Evolutionary conservation across 2,797 vertebrate genomes (phyloP).

Genomic region (Echeneis naucrates): DNA sequence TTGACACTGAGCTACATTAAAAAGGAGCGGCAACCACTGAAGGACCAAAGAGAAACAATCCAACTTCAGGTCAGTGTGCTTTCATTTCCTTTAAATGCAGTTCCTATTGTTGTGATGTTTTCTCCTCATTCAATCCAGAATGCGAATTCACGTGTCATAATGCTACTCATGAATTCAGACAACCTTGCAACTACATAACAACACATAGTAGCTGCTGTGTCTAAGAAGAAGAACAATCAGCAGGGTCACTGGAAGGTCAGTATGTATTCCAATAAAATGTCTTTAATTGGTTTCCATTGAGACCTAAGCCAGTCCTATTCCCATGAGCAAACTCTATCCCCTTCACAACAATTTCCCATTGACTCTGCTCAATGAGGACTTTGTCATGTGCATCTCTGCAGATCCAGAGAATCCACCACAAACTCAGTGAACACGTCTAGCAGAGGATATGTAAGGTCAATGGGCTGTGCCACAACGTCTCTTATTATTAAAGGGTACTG

Average conservation of each 20-base stretch:
- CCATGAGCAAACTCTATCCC: slow-evolving; percentile 65
- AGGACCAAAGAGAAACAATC: slow-evolving; percentile 47
- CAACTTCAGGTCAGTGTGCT: slow-evolving; percentile 25
- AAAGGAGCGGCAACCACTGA: slow-evolving; percentile 39
- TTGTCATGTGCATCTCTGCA: slow-evolving; percentile 72
- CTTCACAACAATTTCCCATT: slow-evolving; percentile 71
- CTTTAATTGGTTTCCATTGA: slow-evolving; percentile 72
- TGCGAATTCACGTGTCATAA: slow-evolving; percentile 46
- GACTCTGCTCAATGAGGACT: slow-evolving; percentile 75
- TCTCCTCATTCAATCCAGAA: slow-evolving; percentile 1
- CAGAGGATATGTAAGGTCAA: slow-evolving; percentile 69
- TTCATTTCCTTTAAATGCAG: slow-evolving; percentile 60
- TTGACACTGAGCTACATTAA: slow-evolving; percentile 28
- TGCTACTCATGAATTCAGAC: slow-evolving; percentile 44
- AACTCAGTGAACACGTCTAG: slow-evolving; percentile 56
- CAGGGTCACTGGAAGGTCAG: slow-evolving; percentile 72
- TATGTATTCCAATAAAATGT: slow-evolving; percentile 76
- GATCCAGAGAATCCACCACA: slow-evolving; percentile 64
- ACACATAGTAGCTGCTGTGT: slow-evolving; percentile 60
- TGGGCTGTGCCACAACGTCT: slow-evolving; percentile 58
- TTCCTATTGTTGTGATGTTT: slow-evolving; percentile 34
- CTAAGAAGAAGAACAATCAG: slow-evolving; percentile 39
- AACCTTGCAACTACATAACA: slow-evolving; percentile 11
- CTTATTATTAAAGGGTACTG: slow-evolving; percentile 27
- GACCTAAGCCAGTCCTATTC: slow-evolving; percentile 65